These are phyloP conservation scores for Dermochelys coriacea DNA, from an alignment of 2,797 vertebrate species.

Conservation along the genomic window DNA sequence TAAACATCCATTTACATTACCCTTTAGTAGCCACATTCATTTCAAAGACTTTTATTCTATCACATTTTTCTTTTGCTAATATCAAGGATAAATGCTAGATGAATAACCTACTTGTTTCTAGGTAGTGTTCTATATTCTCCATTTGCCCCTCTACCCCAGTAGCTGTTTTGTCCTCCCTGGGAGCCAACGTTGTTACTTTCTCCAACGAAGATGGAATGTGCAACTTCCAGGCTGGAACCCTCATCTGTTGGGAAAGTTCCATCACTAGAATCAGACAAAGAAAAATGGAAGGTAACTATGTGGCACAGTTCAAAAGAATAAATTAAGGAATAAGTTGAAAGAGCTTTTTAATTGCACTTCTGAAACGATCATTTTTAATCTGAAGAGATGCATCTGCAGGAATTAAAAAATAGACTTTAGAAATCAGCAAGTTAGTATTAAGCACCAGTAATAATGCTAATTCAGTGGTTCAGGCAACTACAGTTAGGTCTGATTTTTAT, in stretches of 20 bases:
- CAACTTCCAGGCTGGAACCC: constrained; percentile 72
- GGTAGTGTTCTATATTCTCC: constrained; percentile 74
- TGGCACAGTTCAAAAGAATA: neutral
- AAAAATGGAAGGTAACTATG: neutral
- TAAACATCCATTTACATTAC: constrained; percentile 48
- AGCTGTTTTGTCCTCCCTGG: constrained; percentile 76
- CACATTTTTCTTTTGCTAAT: neutral
- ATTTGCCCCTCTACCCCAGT: constrained; percentile 74
- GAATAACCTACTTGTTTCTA: constrained; percentile 77
- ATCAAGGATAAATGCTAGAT: constrained; percentile 10
- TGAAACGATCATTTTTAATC: neutral
- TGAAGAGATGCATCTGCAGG: neutral
- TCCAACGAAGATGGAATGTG: constrained; percentile 74
- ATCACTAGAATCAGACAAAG: constrained; percentile 60
- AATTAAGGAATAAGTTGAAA: neutral
- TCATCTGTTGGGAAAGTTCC: constrained; percentile 72
- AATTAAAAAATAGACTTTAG: neutral
- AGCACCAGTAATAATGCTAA: neutral
- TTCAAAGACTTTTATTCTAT: constrained; percentile 41
- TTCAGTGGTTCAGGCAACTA: neutral
- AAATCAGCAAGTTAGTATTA: neutral
- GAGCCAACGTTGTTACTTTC: constrained; percentile 75
- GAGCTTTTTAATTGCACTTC: neutral
- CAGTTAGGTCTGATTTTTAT: neutral
- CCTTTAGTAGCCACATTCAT: constrained; percentile 1